Evolutionary conservation across 92 coral and sea anemone genomes (phyloP).

Genomic region (Porites rus): DNA sequence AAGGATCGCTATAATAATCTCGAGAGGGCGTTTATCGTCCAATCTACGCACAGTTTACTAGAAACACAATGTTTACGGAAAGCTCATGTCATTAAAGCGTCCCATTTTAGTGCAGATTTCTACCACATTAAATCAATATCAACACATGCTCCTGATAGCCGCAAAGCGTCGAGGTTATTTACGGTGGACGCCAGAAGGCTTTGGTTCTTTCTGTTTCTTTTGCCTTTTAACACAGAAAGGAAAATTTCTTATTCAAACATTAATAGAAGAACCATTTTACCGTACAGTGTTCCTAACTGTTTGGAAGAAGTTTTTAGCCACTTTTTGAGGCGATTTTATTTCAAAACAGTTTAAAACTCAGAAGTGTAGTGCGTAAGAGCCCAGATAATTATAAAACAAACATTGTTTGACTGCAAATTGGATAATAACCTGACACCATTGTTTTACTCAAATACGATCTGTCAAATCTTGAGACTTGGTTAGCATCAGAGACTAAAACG

Average conservation of each 20-base stretch:
- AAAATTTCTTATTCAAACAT: not conserved
- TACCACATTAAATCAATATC: slow-evolving; percentile 13
- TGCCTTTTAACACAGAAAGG: not conserved
- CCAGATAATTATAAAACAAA: slow-evolving; percentile 50
- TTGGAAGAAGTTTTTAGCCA: not conserved
- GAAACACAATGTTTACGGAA: slow-evolving; percentile 43
- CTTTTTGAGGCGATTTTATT: not conserved
- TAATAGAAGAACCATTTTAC: not conserved
- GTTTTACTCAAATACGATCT: slow-evolving; percentile 24
- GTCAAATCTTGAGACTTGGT: slow-evolving; percentile 14
- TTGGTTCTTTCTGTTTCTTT: not conserved
- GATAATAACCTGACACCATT: slow-evolving; percentile 42
- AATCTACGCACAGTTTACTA: slow-evolving; percentile 27
- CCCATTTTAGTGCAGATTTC: slow-evolving; percentile 10
- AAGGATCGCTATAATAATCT: not conserved
- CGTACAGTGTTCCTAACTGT: not conserved
- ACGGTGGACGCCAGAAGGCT: not conserved
- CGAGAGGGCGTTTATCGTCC: slow-evolving; percentile 25
- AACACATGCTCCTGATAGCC: slow-evolving; percentile 37
- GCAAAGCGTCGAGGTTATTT: not conserved
- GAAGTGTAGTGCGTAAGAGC: slow-evolving; percentile 9
- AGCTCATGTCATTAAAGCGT: not conserved
- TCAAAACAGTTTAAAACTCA: not conserved
- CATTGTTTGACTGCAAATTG: slow-evolving; percentile 47
- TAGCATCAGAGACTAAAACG: slow-evolving; percentile 12